Evolutionary conservation across 2,113 vertebrate genomes (phyloP).

Genomic region (Grus americana): DNA sequence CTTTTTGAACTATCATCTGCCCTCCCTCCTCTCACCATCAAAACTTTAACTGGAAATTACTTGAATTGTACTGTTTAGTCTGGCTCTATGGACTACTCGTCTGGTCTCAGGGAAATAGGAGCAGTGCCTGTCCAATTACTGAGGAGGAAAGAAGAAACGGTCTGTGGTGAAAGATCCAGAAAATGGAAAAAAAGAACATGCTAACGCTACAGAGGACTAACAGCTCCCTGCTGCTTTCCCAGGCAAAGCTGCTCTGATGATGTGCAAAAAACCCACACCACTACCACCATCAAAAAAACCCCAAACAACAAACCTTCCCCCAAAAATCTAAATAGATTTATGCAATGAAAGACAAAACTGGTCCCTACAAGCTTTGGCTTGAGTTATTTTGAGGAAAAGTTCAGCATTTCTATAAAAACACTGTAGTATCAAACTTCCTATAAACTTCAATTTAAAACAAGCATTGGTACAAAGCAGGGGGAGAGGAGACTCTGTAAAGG

Average conservation of each 20-base stretch:
- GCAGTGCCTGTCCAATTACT: neutral
- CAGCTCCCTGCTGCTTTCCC: neutral
- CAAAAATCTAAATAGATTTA: neutral
- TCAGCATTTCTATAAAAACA: neutral
- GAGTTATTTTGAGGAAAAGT: neutral
- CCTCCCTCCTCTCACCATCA: neutral
- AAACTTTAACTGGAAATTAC: neutral
- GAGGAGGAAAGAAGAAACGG: neutral
- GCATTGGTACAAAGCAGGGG: neutral
- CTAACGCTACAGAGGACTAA: neutral
- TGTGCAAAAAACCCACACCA: fast-evolving
- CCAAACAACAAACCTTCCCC: neutral
- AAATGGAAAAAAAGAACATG: neutral
- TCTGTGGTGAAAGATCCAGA: neutral
- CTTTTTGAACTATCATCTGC: neutral
- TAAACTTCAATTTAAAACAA: neutral
- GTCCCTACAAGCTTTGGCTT: neutral
- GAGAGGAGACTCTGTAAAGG: neutral
- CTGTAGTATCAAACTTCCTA: neutral
- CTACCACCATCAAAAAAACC: neutral
- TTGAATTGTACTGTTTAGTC: neutral
- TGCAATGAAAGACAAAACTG: neutral
- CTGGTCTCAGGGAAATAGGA: neutral
- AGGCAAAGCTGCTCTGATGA: neutral
- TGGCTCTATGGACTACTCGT: fast-evolving